Evolutionary conservation across 2,888 invertebrate species (phyloP).

Genomic region (Drosophila kambysellisi): DNA sequence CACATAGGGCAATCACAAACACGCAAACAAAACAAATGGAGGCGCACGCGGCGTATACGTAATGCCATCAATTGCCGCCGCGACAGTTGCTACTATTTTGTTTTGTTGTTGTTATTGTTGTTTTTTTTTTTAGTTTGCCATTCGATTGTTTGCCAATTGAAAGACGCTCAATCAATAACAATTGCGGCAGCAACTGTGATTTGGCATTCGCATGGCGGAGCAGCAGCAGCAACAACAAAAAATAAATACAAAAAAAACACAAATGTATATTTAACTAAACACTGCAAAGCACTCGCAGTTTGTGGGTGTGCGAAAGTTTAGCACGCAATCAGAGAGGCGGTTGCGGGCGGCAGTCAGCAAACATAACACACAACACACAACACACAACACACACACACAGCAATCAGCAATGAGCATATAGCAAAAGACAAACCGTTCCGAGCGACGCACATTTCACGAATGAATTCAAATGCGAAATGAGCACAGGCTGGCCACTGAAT

Average conservation of each 20-base stretch:
- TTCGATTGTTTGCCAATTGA: slow-evolving; percentile 74
- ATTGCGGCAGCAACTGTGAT: slow-evolving; percentile 56
- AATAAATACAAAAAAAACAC: neutral
- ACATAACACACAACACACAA: slow-evolving; percentile 47
- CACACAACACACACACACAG: slow-evolving; percentile 17
- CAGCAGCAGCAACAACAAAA: neutral
- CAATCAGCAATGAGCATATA: slow-evolving; percentile 16
- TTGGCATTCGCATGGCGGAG: slow-evolving; percentile 19
- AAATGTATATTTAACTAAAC: slow-evolving; percentile 27
- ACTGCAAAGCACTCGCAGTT: slow-evolving; percentile 29
- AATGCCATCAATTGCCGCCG: slow-evolving; percentile 58
- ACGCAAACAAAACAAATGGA: slow-evolving; percentile 65
- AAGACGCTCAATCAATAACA: slow-evolving; percentile 68
- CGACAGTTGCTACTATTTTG: slow-evolving; percentile 21
- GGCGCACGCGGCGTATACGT: slow-evolving; percentile 70
- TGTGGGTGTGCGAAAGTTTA: slow-evolving; percentile 24
- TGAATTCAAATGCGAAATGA: slow-evolving; percentile 79
- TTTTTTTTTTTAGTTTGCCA: slow-evolving; percentile 9
- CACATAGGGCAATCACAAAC: slow-evolving; percentile 29
- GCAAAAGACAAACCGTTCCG: slow-evolving; percentile 59
- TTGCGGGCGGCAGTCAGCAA: slow-evolving; percentile 34
- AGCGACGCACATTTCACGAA: slow-evolving; percentile 78
- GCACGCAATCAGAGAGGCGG: neutral
- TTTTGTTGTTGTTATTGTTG: slow-evolving; percentile 19
- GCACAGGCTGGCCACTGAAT: slow-evolving; percentile 51